These are phyloP conservation scores for Neocrepidodera transversa DNA, from an alignment of 2,888 invertebrate species.

Conservation along the genomic window DNA sequence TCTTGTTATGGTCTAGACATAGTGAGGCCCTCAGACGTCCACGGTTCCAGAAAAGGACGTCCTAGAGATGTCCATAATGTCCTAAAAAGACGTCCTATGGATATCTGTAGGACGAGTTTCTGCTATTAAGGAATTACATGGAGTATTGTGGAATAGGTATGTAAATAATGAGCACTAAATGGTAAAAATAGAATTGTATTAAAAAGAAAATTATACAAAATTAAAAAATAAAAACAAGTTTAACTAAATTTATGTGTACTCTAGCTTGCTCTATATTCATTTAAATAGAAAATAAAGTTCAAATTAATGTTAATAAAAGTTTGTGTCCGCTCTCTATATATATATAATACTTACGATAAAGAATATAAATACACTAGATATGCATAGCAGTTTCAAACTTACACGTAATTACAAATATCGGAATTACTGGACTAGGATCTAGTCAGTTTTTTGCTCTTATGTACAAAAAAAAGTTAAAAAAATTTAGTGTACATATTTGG, in stretches of 20 bases:
- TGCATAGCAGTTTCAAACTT: conserved; percentile 51
- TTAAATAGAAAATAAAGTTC: conserved; percentile 55
- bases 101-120: no score
- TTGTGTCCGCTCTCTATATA: conserved; percentile 47
- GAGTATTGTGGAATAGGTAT: no score
- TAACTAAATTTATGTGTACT: conserved; percentile 55
- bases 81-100: no score
- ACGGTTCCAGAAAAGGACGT: no score
- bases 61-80: no score
- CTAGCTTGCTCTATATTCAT: conserved; percentile 53
- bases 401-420: conserved; percentile 52
- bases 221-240: conserved; percentile 56
- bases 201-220: conserved; percentile 59
- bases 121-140: no score
- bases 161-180: conserved; percentile 6
- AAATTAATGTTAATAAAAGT: conserved; percentile 54
- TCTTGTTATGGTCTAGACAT: no score
- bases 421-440: conserved; percentile 59
- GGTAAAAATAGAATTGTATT: conserved; percentile 60
- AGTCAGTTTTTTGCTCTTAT: conserved; percentile 56
- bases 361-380: conserved; percentile 55
- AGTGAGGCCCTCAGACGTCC: no score
- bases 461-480: conserved; percentile 51
- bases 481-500: conserved; percentile 61
- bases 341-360: conserved; percentile 49